Evolutionary conservation across 2,888 invertebrate species (phyloP), one percentile per base, ranked within the genome.

Genomic region (Andrena flavipes): DNA sequence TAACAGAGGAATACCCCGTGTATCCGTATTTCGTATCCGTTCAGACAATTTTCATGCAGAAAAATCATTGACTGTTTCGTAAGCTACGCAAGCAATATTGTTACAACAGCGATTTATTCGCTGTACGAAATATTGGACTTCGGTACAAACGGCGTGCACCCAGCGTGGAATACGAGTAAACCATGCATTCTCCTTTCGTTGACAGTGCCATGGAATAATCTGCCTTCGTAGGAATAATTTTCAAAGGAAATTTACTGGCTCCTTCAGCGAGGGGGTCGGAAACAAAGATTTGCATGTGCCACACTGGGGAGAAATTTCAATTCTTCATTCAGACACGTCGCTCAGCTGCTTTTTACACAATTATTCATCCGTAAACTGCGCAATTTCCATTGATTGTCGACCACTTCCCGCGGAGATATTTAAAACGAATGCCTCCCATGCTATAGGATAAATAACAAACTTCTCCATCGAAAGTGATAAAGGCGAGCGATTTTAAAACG

Each of bases 21-120:
- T 1, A 42, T 26, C 26, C 33, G 63, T 68, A 64, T 69, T 71
- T 62, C 30, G 35, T 30, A 29, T 13, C 20, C 26, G 20, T 71
- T 65, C 42, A 10, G 29, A 60, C 48, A 35, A 48, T 62, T 72
- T 62, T 72, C 80, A 72, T 62, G 72, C 60, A 65, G 70, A 72
- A 80, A 80, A 80, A 80, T 80, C 67, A 65, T 71, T 80, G 26
- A 67, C 80, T n/a, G 72, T 68, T 62, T 72, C 29, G 42, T 33
- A 16, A 16, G 16, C n/a, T 26, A 48, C 16, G 35, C 54, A 80
- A 80, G 71, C n/a, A 42, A 56, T 54, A 62, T 62, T 62, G 49
- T 68, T 67, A 49, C 48, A 80, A 8, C 29, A 6, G 33, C 33
- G 33, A 62, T 75, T 63, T 75, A 67, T 65, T 72, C 80, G 26